Conservation (phyloP, 2,113 vertebrate species). For the Sinocyclocheilus maitianheensis region DNA sequence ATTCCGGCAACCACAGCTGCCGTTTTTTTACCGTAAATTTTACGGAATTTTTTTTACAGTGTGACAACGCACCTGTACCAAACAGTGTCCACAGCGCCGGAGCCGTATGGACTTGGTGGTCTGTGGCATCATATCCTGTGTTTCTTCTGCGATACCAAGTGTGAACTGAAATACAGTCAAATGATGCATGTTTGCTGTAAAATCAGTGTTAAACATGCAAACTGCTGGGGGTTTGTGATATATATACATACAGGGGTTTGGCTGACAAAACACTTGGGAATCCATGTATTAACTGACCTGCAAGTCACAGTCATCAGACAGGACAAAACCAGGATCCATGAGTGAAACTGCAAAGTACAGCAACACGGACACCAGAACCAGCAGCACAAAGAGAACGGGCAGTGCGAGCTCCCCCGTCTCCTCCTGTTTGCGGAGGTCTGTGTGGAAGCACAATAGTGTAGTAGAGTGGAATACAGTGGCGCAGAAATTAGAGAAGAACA, state of each 20-base stretch:
- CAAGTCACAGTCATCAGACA: slow-evolving; percentile 68
- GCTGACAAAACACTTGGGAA: neutral
- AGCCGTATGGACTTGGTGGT: slow-evolving; percentile 67
- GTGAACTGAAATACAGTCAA: slow-evolving; percentile 57
- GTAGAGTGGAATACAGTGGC: neutral
- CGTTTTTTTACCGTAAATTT: no score
- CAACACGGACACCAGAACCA: slow-evolving; percentile 84
- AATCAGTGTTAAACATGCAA: neutral
- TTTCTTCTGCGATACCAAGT: slow-evolving; percentile 75
- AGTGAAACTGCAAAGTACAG: slow-evolving; percentile 91
- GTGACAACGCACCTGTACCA: slow-evolving; percentile 81
- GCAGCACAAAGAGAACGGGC: slow-evolving; percentile 80
- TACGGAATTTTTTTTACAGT: no score
- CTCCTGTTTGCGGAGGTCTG: slow-evolving; percentile 83
- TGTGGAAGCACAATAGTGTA: slow-evolving; percentile 26
- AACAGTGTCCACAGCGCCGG: slow-evolving; percentile 86
- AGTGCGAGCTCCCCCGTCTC: slow-evolving; percentile 77
- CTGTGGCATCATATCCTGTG: slow-evolving; percentile 73
- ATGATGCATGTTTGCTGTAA: neutral
- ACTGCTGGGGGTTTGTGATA: neutral
- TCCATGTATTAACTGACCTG: slow-evolving; percentile 61
- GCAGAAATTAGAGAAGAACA: neutral
- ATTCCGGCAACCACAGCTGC: no score
- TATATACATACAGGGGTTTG: no score
- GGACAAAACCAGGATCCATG: slow-evolving; percentile 94